Percentiles rank a stretch among this genome's conserved stretches.
Evolutionary conservation across 2,888 invertebrate species (phyloP).

Genomic region (Synergus gifuensis): DNA sequence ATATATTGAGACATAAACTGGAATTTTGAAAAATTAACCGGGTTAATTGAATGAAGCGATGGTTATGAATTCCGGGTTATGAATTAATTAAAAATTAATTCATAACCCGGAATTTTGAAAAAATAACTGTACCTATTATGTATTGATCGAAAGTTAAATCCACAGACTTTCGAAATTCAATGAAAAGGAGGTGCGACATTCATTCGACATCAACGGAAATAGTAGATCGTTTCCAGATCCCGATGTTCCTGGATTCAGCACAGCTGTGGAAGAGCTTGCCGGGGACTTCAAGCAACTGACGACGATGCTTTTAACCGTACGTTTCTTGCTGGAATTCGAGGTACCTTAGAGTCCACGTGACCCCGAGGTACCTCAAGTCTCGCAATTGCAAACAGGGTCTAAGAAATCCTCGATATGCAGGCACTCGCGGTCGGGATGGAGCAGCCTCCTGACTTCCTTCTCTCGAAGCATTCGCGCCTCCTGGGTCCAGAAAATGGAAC

Average conservation of each 20-base stretch:
- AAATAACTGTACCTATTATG: too few relatives aligned
- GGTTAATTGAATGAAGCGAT: too few relatives aligned
- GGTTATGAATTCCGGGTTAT: too few relatives aligned
- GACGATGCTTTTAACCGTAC: slow-evolving; percentile 81
- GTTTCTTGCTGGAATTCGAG: slow-evolving; percentile 49
- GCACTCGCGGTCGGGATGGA: slow-evolving; percentile 78
- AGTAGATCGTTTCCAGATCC: slow-evolving; percentile 80
- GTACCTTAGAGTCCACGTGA: slow-evolving; percentile 8
- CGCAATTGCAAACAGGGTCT: slow-evolving; percentile 2
- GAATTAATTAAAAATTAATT: too few relatives aligned
- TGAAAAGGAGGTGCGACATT: slow-evolving; percentile 82
- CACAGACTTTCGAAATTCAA: slow-evolving; percentile 1
- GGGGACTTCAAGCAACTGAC: slow-evolving; percentile 85
- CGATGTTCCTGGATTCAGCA: slow-evolving; percentile 84
- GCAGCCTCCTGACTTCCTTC: slow-evolving; percentile 81
- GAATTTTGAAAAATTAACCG: too few relatives aligned
- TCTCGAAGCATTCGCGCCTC: slow-evolving; percentile 84
- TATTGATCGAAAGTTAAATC: not conserved
- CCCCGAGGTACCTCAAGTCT: slow-evolving; percentile 18
- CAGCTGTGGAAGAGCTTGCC: slow-evolving; percentile 84
- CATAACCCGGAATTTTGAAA: too few relatives aligned
- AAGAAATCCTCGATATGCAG: slow-evolving; percentile 61
- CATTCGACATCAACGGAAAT: slow-evolving; percentile 82
- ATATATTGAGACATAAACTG: too few relatives aligned
- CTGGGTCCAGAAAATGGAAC: slow-evolving; percentile 83